Evolutionary conservation across 2,888 invertebrate species (phyloP), one percentile per base, ranked within the genome.

Genomic region (Andrena flavipes): DNA sequence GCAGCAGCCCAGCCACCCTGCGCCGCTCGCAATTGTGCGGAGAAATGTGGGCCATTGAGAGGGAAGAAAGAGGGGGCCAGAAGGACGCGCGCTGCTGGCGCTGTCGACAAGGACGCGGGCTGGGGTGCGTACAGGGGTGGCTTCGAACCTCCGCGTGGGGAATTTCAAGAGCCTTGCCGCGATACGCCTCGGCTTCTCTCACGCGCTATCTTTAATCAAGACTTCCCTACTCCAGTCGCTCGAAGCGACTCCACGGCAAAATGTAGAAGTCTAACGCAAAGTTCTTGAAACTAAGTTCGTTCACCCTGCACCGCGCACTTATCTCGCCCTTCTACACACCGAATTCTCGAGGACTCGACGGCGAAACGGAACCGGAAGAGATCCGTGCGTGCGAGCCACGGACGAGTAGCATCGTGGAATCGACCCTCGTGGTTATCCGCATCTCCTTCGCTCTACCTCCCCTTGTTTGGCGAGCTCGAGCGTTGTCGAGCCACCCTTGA

Each of bases 401-500:
- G 13, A 69, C 64, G 49, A 76, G 69, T 69, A 69, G 29, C 67
- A 63, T 80, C 72, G 71, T 73, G 81, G 75, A 79, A 68, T 79
- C 71, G 71, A 68, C 86, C 85, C 69, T 71, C 59, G 69, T 74
- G 71, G 67, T 75, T 82, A 76, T 75, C 54, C 8, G 35, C 70
- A 49, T 64, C 75, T 76, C 54, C 67, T 56, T 73, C 67, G 49
- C 64, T 23, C 48, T 56, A 20, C 30, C 16, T 4, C 35, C 60
- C 29, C 60, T 35, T 75, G 62, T 82, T 71, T 72, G 74, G 63
- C 71, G 59, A 54, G 73, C 68, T 71, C 65, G 54, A 79, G 80
- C 80, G 84, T 83, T 72, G 82, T 86, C 87, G 80, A 84, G 82
- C 75, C 79, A 87, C 87, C 84, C 87, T 83, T 76, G 80, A 76